Evolutionary conservation across 2,113 vertebrate species (phyloP).

Genomic region (Thomomys bottae): DNA sequence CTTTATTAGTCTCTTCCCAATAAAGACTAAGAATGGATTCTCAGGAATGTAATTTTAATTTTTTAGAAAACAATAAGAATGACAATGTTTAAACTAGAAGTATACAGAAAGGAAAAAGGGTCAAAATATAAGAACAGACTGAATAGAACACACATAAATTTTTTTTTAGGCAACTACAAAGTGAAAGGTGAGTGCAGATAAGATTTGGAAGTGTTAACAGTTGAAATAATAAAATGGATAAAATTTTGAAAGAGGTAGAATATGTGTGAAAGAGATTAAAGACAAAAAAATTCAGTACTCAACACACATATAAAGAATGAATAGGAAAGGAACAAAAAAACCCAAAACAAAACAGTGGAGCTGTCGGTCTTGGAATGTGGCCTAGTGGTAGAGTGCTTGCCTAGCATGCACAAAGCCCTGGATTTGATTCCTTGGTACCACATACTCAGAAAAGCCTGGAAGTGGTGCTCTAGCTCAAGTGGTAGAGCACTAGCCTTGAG

Average conservation of each 20-base stretch:
- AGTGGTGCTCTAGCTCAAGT: no score
- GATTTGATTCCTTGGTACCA: no score
- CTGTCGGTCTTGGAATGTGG: no score
- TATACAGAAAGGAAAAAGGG: background rate
- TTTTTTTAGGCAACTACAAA: background rate
- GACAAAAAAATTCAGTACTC: background rate
- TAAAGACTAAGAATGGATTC: background rate
- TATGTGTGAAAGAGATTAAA: background rate
- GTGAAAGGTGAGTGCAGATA: background rate
- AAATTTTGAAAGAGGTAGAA: background rate
- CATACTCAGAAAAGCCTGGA: no score
- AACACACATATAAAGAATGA: background rate
- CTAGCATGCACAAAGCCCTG: no score
- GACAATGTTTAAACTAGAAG: background rate
- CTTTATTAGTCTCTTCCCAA: background rate
- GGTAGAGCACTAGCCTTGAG: no score
- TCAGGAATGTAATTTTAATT: conserved; percentile 24
- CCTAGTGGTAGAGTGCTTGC: no score
- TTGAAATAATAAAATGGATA: background rate
- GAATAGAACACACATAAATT: background rate
- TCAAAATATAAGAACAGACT: background rate
- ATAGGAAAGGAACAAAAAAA: background rate
- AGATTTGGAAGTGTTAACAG: background rate
- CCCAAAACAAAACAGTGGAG: background rate
- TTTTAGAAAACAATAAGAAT: background rate